A percentile compares a stretch with the other conserved stretches of the same genome.
These are phyloP conservation scores for Agrochola macilenta DNA, from an alignment of 2,888 invertebrate species.

Conservation along the genomic window DNA sequence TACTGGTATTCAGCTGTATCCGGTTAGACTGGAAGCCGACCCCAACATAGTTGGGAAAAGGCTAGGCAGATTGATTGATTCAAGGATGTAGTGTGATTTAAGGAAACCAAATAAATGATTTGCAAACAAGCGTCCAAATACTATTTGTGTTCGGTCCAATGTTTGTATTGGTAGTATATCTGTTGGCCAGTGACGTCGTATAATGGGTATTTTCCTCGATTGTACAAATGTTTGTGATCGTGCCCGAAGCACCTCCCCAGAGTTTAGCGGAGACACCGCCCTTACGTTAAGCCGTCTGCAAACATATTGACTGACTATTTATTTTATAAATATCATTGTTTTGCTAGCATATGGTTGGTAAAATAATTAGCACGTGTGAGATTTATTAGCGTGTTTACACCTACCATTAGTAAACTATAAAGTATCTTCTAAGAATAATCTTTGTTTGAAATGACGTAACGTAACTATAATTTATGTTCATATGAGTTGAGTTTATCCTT, in stretches of 20 bases:
- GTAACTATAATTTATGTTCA: too few species aligned
- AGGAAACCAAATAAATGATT: conserved; percentile 35
- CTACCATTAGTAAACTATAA: neutral
- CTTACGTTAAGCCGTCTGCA: conserved; percentile 56
- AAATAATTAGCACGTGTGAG: conserved; percentile 25
- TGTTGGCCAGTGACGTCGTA: conserved; percentile 31
- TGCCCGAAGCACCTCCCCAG: conserved; percentile 70
- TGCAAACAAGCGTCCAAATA: conserved; percentile 20
- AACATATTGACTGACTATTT: conserved; percentile 57
- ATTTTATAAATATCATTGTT: conserved; percentile 34
- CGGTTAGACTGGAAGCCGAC: too few species aligned
- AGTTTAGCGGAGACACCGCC: conserved; percentile 72
- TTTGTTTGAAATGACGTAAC: conserved; percentile 12
- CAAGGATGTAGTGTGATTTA: neutral
- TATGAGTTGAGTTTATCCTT: too few species aligned
- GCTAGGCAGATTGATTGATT: too few species aligned
- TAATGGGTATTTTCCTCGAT: conserved; percentile 65
- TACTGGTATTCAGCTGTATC: too few species aligned
- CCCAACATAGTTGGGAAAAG: too few species aligned
- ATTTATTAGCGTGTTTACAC: conserved; percentile 19
- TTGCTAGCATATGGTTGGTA: conserved; percentile 11
- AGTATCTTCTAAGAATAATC: neutral
- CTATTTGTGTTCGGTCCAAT: conserved; percentile 40
- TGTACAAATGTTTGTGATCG: conserved; percentile 79
- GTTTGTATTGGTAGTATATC: conserved; percentile 55